phyloP scores from a whole-genome alignment of 2,113 vertebrate species.

The Colistium nudipinnis region DNA sequence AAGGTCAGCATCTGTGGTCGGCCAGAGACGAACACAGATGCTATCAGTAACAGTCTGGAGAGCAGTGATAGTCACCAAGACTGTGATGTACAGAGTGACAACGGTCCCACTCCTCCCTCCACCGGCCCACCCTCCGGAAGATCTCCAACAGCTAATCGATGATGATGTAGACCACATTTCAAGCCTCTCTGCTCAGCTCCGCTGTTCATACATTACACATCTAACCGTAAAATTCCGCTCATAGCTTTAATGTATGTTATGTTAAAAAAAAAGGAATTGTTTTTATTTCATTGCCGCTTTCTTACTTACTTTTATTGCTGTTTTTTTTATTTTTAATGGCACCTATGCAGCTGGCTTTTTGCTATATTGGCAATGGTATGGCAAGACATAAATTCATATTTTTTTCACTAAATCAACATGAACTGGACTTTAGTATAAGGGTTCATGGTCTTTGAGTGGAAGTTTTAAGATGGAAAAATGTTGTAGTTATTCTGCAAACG shows the following conservation, averaged over 20 bases:
- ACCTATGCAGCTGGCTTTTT: not conserved
- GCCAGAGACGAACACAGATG: slow-evolving; percentile 65
- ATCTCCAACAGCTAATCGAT: slow-evolving; percentile 60
- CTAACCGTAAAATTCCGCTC: slow-evolving; percentile 9
- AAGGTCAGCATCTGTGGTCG: slow-evolving; percentile 62
- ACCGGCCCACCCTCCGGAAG: slow-evolving; percentile 6
- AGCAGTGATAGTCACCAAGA: slow-evolving; percentile 58
- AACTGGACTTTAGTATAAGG: not conserved
- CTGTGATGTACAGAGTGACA: slow-evolving; percentile 49
- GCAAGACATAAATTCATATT: not conserved
- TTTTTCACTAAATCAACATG: not conserved
- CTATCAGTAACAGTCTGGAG: slow-evolving; percentile 68
- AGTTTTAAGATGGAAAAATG: not conserved
- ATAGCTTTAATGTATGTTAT: slow-evolving; percentile 5
- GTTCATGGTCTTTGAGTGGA: not conserved
- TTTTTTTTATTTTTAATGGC: too few species aligned
- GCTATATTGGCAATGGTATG: not conserved
- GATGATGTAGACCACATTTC: slow-evolving; percentile 48
- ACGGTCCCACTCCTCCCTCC: slow-evolving; percentile 25
- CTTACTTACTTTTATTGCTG: not conserved
- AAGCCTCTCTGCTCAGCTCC: slow-evolving; percentile 21
- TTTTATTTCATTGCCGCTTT: slow-evolving; percentile 5
- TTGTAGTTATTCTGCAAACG: too few species aligned
- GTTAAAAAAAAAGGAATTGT: not conserved
- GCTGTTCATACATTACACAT: slow-evolving; percentile 2